phyloP scores from a whole-genome alignment of 2,113 vertebrate genomes.

The Chitala chitala region DNA sequence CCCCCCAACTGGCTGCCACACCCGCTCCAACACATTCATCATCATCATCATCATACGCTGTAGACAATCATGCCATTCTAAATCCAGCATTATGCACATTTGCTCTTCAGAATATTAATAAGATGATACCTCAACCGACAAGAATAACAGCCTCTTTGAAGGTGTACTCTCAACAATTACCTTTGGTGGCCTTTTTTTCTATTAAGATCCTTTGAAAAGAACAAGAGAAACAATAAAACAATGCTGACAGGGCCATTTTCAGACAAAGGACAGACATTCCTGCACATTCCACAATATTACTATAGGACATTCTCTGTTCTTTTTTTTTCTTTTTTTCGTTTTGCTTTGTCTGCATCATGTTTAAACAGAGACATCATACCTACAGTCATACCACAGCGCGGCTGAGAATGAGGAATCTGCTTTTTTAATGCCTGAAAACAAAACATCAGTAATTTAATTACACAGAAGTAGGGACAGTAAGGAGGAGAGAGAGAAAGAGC shows the following conservation, averaged over 20 bases:
- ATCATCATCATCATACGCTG: constrained; percentile 23
- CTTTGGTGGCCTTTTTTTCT: constrained; percentile 44
- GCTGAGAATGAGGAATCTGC: constrained; percentile 72
- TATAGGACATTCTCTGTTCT: no score
- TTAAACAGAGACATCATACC: constrained; percentile 85
- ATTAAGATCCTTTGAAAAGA: constrained; percentile 47
- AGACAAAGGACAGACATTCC: constrained; percentile 32
- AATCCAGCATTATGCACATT: constrained; percentile 26
- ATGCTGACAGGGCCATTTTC: constrained; percentile 34
- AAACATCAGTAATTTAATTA: constrained; percentile 82
- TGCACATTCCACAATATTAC: constrained; percentile 45
- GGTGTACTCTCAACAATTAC: constrained; percentile 42
- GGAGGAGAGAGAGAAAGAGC: constrained; percentile 38
- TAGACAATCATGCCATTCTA: constrained; percentile 31
- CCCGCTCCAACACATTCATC: constrained; percentile 30
- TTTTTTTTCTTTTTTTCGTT: constrained; percentile 47
- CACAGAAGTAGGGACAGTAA: constrained; percentile 32
- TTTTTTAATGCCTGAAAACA: constrained; percentile 86
- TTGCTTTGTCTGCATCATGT: constrained; percentile 67
- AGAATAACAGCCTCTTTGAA: constrained; percentile 31
- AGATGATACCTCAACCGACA: constrained; percentile 22
- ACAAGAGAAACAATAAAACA: constrained; percentile 53
- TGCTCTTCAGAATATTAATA: constrained; percentile 27
- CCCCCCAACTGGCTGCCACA: constrained; percentile 32
- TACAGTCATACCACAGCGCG: constrained; percentile 86